Percentiles rank a stretch among this genome's conserved stretches.
These are phyloP conservation scores for Manis pentadactyla DNA, from an alignment of 2,797 vertebrate species.

Conservation along the genomic window DNA sequence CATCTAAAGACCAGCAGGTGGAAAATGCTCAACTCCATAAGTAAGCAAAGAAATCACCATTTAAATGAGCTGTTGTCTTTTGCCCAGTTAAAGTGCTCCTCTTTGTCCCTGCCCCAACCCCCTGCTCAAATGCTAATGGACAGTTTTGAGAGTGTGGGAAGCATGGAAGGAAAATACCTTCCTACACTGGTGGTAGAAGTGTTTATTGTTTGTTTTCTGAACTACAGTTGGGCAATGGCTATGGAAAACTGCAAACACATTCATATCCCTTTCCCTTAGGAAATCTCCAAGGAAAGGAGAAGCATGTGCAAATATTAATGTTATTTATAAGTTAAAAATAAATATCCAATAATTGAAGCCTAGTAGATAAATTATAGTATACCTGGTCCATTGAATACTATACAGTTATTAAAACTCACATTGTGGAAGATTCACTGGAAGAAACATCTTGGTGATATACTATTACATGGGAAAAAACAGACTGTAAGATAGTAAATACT, in stretches of 20 bases:
- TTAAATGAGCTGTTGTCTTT: not conserved
- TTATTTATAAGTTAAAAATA: not conserved
- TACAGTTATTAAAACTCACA: not conserved
- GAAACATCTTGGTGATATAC: not conserved
- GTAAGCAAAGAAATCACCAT: not conserved
- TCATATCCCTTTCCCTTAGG: not conserved
- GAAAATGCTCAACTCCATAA: slow-evolving; percentile 1
- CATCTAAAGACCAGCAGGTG: not conserved
- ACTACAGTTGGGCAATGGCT: not conserved
- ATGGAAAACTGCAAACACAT: not conserved
- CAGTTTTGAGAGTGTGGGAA: not conserved
- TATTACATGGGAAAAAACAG: not conserved
- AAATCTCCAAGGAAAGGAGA: not conserved
- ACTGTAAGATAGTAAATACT: not conserved
- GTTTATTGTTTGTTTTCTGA: not conserved
- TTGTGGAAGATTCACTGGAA: not conserved
- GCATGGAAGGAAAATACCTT: not conserved
- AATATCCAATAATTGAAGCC: not conserved
- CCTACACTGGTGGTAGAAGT: not conserved
- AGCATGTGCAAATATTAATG: not conserved
- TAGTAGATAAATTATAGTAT: not conserved
- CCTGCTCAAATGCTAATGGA: not conserved
- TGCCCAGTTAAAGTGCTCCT: not conserved
- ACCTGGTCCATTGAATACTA: not conserved
- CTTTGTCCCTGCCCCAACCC: rapidly evolving